Evolutionary conservation across 1,140 invertebrate species (phyloP).

Genomic region (Hyphantria cunea): DNA sequence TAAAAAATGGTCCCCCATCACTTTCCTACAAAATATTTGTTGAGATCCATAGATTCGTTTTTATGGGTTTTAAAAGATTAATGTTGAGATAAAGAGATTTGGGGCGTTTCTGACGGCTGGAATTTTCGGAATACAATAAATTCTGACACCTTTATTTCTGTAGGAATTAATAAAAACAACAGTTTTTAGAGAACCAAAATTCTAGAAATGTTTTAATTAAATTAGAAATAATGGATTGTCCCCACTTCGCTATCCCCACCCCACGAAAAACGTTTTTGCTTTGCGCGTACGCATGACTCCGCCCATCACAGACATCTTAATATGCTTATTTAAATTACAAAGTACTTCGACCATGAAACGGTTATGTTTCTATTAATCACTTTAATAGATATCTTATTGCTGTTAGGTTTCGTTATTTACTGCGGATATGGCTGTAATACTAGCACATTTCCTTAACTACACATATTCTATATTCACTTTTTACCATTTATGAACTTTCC

Average conservation of each 20-base stretch:
- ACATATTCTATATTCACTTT: too few relatives aligned
- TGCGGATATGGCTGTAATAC: too few relatives aligned
- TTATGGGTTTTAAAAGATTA: constrained; percentile 78
- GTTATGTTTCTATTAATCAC: constrained; percentile 18
- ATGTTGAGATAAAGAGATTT: constrained; percentile 76
- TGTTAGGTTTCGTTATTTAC: neutral
- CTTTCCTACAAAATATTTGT: constrained; percentile 78
- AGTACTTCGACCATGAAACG: constrained; percentile 51
- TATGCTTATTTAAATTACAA: constrained; percentile 59
- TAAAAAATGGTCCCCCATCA: constrained; percentile 71
- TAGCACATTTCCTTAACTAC: too few relatives aligned
- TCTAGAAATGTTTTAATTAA: constrained; percentile 43
- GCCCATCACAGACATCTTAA: constrained; percentile 59
- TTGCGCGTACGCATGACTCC: constrained; percentile 60
- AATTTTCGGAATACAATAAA: constrained; percentile 71
- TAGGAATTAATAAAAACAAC: constrained; percentile 20
- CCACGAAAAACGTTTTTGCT: constrained; percentile 38
- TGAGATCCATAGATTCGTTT: constrained; percentile 75
- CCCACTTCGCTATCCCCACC: constrained; percentile 45
- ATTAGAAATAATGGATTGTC: constrained; percentile 37
- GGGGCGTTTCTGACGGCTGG: constrained; percentile 54
- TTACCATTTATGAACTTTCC: too few relatives aligned
- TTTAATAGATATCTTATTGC: constrained; percentile 7
- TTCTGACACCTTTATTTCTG: constrained; percentile 65
- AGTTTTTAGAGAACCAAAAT: constrained; percentile 19